phyloP scores from a whole-genome alignment of 2,113 vertebrate species.

The Phaethon lepturus region DNA sequence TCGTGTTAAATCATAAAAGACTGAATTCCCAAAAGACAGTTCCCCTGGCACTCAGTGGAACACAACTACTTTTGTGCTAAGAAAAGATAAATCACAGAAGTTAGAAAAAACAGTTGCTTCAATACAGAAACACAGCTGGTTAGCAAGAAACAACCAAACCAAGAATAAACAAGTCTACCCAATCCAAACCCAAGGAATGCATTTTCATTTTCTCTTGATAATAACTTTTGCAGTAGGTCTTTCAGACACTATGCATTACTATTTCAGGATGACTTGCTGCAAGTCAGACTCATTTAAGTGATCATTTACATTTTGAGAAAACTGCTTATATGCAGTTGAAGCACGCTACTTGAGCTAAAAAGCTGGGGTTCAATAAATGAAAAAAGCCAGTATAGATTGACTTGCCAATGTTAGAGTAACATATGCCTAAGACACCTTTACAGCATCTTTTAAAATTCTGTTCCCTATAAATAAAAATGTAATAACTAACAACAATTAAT shows the following conservation, averaged over 20 bases:
- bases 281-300: not conserved
- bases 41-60: not conserved
- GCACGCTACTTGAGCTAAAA: not conserved
- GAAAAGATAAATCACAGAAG: not conserved
- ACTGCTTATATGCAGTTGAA: not conserved
- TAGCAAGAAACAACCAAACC: not conserved
- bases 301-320: not conserved
- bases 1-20: not conserved
- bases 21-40: not conserved
- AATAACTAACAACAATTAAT: not conserved
- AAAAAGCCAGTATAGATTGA: not conserved
- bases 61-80: not conserved
- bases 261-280: not conserved
- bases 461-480: not conserved
- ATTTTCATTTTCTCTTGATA: not conserved
- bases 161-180: not conserved
- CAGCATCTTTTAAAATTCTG: not conserved
- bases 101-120: not conserved
- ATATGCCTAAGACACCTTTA: not conserved
- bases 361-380: not conserved
- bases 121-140: not conserved
- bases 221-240: not conserved
- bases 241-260: not conserved
- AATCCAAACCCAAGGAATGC: fast-evolving
- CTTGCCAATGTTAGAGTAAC: not conserved